phyloP scores from a whole-genome alignment of 2,113 vertebrate species.

The Cranoglanis bouderius region DNA sequence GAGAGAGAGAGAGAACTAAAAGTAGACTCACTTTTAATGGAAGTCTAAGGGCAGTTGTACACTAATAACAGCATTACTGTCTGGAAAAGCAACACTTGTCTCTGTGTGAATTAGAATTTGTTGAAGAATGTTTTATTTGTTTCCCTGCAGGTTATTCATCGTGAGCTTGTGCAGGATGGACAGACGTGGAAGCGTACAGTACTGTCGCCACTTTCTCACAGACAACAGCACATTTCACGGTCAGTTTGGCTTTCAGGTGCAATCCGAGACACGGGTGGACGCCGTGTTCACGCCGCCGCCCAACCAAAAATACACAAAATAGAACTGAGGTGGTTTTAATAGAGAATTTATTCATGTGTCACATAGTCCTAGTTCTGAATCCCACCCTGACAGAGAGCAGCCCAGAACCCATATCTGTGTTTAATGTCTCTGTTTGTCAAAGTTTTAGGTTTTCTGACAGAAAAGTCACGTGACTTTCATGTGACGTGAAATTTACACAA shows the following conservation, averaged over 20 bases:
- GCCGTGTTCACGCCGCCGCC: not conserved
- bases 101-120: too few relatives aligned
- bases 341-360: not conserved
- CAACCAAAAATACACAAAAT: not conserved
- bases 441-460: too few relatives aligned
- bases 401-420: not conserved
- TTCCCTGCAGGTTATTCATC: conserved; percentile 30
- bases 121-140: not conserved
- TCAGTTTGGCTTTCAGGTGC: conserved; percentile 64
- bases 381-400: not conserved
- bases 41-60: too few relatives aligned
- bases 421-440: too few relatives aligned
- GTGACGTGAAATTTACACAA: too few relatives aligned
- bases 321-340: not conserved
- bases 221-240: conserved; percentile 91
- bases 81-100: not conserved
- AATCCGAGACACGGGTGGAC: not conserved
- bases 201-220: conserved; percentile 89
- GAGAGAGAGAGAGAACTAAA: not conserved
- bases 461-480: too few relatives aligned
- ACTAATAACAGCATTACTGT: not conserved
- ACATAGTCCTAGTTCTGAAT: not conserved
- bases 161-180: conserved; percentile 85
- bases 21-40: too few relatives aligned
- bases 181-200: conserved; percentile 79